Base-by-base conservation (phyloP, 2,797 vertebrate genomes). In the Cheracebus regulus region DNA sequence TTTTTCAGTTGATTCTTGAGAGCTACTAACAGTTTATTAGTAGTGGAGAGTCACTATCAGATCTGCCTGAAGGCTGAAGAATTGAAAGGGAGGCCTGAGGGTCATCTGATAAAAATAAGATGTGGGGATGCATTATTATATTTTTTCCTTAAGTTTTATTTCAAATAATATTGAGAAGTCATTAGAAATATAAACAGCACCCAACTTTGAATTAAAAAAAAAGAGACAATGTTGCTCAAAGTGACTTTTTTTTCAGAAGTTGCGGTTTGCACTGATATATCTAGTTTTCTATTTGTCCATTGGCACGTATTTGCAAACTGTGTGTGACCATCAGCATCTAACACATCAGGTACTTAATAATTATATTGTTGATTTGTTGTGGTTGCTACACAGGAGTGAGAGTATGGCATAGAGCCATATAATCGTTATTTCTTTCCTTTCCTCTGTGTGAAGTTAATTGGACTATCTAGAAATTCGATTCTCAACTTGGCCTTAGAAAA, bases 361-460 rank as follows among this genome's bases (percentile, higher is more conserved):
- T 88, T 93, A 72, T 39, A 85, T 20, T 80, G 39, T 94, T 97
- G 92, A 96, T 90, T 90, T 97, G 57, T 93, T 93, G 72, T 95
- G 28, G n/a, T 94, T 95, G 19, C 17, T 70, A n/a, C 67, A 76
- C 26, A 52, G 14, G n/a, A 12, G 52, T 85, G 30, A 97, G 44
- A 92, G 33, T 61, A 70, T 92, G 79, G 13, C 70, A 58, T 28
- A 57, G 44, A 61, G n/a, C 14, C 55, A 58, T 55, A 13, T 48
- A 88, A 95, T 57, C 78, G 24, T 30, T 61, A 8, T 2, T 33
- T 12, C 4, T 28, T 36, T 70, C 8, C 5, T 30, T 55, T 39
- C 39, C 92, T 96, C 95, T 96, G 81, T 98, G 92, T 97, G 92
- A 97, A 97, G 82, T 96, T 98, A 97, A 97, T 96, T 97, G 84